Base-by-base conservation (phyloP, 1,140 invertebrate species). In the Drosophila nasuta region DNA sequence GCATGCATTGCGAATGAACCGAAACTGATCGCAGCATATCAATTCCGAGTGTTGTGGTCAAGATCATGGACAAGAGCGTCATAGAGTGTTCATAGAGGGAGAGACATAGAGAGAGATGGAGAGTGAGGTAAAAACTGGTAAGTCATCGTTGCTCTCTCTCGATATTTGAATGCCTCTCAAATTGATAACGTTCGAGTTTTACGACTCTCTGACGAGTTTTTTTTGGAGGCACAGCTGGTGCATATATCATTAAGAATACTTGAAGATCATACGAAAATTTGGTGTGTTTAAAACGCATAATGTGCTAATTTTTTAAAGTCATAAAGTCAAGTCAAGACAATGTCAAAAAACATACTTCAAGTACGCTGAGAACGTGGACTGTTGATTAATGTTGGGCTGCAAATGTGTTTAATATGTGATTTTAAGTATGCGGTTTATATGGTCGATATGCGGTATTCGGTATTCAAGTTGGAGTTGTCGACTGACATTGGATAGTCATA, bases 41-140 rank as follows among this genome's bases (percentile, higher is more conserved):
- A 56, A 25, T 54, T n/a, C 13, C 10, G 28, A 28, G 33, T 15
- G 56, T 63, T 58, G 66, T 78, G 73, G 81, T 81, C 82, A 82
- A 90, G 79, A 92, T 92, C 92, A 77, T 94, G 94, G 75, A 72
- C 83, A 70, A 57, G 83, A 70, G 71, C 48, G 70, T n/a, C 28
- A 8, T 15, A 38, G 25, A 7, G 28, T 25, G 3, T 25, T 25
- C 20, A 25, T 25, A 43, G 13, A 46, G 60, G 38, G 49, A 10
- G 51, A 25, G 38, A 33, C 35, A 17, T 6, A 5, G 54, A 46
- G 5, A 41, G 8, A 38, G 15, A 48, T 17, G 35, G 41, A 20
- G 6, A 3, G 45, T 35, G 3, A 15, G 17, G 3, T 11, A 48
- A 71, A 72, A 69, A 75, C 73, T 46, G 68, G 73, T 75, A 75